phyloP scores from a whole-genome alignment of 1,140 invertebrate species.

The Meloidogyne exigua region DNA sequence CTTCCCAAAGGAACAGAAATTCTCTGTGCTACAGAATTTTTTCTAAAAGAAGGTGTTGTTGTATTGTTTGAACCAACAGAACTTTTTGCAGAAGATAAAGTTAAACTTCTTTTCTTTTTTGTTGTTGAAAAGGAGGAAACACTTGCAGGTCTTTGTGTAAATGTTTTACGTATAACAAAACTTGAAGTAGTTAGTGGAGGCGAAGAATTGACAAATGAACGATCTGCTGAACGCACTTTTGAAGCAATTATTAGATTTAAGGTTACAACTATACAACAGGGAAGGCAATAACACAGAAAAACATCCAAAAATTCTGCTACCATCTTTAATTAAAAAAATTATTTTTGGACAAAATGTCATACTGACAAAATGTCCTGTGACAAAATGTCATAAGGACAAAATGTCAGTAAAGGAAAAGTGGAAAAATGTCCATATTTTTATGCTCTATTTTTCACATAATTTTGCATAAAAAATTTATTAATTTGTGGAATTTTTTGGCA shows the following conservation, averaged over 20 bases:
- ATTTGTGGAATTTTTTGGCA: too few species aligned
- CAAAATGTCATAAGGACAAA: too few species aligned
- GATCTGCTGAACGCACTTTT: constrained; percentile 47
- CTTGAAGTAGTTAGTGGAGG: not conserved
- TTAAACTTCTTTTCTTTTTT: constrained; percentile 26
- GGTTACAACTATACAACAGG: constrained; percentile 56
- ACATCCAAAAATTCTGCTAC: constrained; percentile 53
- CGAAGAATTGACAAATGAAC: constrained; percentile 23
- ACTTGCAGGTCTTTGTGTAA: constrained; percentile 2
- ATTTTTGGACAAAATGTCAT: not conserved
- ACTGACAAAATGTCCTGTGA: too few species aligned
- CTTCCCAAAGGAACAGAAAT: not conserved
- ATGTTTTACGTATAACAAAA: not conserved
- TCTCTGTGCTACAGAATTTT: not conserved
- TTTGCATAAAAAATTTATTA: too few species aligned
- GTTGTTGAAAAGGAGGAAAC: not conserved
- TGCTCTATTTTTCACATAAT: too few species aligned
- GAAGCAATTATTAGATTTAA: constrained; percentile 58
- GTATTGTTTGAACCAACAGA: not conserved
- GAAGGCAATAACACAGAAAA: constrained; percentile 59
- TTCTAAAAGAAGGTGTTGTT: not conserved
- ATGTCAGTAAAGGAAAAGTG: too few species aligned
- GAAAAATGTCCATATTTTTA: too few species aligned
- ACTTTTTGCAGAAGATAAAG: not conserved
- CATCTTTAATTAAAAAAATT: constrained; percentile 33